Percentiles rank a stretch among this genome's conserved stretches.
Conservation (phyloP, 2,888 invertebrate genomes). For the Ornithoptera priamus region DNA sequence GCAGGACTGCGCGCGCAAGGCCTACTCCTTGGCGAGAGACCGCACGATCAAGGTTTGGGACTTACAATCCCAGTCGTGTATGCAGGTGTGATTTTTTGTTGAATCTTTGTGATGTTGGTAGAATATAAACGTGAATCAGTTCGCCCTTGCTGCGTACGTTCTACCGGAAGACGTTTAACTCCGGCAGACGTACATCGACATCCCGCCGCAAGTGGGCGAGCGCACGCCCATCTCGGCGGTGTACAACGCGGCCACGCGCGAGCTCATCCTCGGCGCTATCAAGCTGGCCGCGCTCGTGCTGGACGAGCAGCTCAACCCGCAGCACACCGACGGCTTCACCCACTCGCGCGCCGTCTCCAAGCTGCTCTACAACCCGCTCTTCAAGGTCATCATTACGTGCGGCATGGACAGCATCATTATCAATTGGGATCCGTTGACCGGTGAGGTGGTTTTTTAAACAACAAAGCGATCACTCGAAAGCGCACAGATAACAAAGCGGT, state of each 20-base stretch:
- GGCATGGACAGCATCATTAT: conserved; percentile 90
- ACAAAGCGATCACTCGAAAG: too few relatives aligned
- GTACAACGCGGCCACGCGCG: conserved; percentile 84
- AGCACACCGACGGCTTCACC: conserved; percentile 86
- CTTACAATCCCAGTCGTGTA: conserved; percentile 81
- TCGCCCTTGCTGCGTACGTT: too few relatives aligned
- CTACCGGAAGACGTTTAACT: too few relatives aligned
- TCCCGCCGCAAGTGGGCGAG: conserved; percentile 82
- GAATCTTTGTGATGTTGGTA: too few relatives aligned
- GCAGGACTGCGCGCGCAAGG: conserved; percentile 82
- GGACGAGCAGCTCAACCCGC: conserved; percentile 83
- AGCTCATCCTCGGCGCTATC: conserved; percentile 83
- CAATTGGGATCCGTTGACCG: conserved; percentile 89
- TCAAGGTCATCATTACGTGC: conserved; percentile 86
- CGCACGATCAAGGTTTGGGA: conserved; percentile 89
- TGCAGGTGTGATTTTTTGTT: conserved; percentile 74
- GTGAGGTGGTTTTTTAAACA: conserved; percentile 40
- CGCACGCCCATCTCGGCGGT: conserved; percentile 80
- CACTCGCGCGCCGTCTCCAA: conserved; percentile 85
- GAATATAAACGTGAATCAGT: too few relatives aligned
- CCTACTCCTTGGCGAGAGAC: conserved; percentile 87
- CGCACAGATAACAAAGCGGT: too few relatives aligned
- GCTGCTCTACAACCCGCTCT: conserved; percentile 87
- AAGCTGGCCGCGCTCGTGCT: conserved; percentile 83
- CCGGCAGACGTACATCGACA: conserved; percentile 82